Conservation (phyloP, 2,888 invertebrate genomes). For the Leptinotarsa tumamoca region DNA sequence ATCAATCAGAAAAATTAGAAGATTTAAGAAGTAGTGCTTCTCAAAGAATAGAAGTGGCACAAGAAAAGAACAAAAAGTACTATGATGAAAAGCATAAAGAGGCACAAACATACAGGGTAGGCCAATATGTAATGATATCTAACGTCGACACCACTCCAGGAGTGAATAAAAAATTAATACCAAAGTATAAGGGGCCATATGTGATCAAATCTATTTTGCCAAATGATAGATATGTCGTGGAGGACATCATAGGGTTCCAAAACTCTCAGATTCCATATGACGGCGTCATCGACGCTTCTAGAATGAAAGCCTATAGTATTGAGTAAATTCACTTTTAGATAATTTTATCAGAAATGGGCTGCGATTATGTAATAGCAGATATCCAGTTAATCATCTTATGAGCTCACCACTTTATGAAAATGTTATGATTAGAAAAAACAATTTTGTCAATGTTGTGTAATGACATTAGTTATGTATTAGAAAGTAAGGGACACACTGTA, state of each 20-base stretch:
- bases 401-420: neutral
- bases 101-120: conserved; percentile 40
- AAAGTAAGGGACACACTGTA: neutral
- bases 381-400: neutral
- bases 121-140: conserved; percentile 52
- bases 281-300: conserved; percentile 32
- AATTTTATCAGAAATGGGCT: neutral
- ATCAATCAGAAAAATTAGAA: neutral
- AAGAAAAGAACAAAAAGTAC: conserved; percentile 27
- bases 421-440: neutral
- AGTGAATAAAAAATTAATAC: conserved; percentile 46
- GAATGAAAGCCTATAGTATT: conserved; percentile 22
- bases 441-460: neutral
- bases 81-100: conserved; percentile 51
- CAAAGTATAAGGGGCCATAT: conserved; percentile 49
- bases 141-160: conserved; percentile 45
- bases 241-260: conserved; percentile 32
- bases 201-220: conserved; percentile 39
- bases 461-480: neutral
- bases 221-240: conserved; percentile 48
- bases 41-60: conserved; percentile 14
- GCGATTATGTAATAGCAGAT: neutral
- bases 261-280: conserved; percentile 35
- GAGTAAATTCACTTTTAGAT: neutral
- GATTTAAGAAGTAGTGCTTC: conserved; percentile 14